Evolutionary conservation across 2,113 vertebrate genomes (phyloP).

Genomic region (Thamnaconus septentrionalis): DNA sequence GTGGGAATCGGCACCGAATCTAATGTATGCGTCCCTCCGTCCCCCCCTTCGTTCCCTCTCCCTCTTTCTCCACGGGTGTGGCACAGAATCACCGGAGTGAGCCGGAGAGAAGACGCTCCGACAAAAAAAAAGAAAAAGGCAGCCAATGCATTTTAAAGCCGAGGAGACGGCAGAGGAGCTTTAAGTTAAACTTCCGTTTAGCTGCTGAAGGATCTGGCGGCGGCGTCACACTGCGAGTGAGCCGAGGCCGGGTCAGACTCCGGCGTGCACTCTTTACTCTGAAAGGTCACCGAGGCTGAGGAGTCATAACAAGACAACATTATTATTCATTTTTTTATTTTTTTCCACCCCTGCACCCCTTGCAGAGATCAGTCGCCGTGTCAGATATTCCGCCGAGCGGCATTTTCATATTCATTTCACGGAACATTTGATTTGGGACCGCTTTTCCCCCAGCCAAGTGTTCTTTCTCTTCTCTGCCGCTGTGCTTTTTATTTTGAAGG

Average conservation of each 20-base stretch:
- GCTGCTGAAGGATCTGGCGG: constrained; percentile 24
- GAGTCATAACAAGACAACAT: constrained; percentile 46
- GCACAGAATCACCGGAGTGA: constrained; percentile 53
- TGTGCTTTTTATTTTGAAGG: constrained; percentile 63
- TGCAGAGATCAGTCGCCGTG: constrained; percentile 47
- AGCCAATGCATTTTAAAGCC: constrained; percentile 58
- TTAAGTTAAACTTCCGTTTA: constrained; percentile 61
- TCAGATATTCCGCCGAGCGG: constrained; percentile 51
- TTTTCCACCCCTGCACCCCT: background rate
- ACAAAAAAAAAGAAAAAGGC: constrained; percentile 52
- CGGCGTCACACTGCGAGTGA: constrained; percentile 25
- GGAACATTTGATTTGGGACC: constrained; percentile 73
- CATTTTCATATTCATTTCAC: constrained; percentile 76
- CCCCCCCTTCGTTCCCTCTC: too few species aligned
- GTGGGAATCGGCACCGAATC: constrained; percentile 16
- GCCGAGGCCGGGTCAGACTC: constrained; percentile 40
- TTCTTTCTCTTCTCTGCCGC: constrained; percentile 35
- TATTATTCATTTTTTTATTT: constrained; percentile 16
- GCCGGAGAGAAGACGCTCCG: constrained; percentile 46
- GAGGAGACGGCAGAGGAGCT: constrained; percentile 37
- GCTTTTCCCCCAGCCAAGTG: constrained; percentile 53
- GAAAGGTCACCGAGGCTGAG: constrained; percentile 61
- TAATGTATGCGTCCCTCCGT: constrained; percentile 61
- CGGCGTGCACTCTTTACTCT: constrained; percentile 12
- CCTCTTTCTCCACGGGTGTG: constrained; percentile 4